A percentile compares a stretch with the other conserved stretches of the same genome.
phyloP scores from a whole-genome alignment of 2,888 invertebrate species.

The Ochropleura leucogaster region DNA sequence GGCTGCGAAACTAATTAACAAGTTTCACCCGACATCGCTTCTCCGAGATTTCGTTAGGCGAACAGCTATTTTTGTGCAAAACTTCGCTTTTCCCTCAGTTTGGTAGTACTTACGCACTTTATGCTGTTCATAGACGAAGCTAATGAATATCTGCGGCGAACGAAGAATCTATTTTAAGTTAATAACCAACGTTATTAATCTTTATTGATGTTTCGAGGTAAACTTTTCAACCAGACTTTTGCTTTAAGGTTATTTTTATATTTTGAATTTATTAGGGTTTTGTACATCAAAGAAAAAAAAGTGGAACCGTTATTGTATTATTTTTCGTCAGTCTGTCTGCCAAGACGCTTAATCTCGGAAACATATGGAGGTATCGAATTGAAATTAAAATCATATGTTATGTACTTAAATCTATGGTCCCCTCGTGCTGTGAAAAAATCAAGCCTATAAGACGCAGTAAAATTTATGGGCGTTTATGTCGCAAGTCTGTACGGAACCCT shows the following conservation, averaged over 20 bases:
- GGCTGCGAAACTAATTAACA: conserved; percentile 86
- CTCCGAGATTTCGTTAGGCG: conserved; percentile 79
- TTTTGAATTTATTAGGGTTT: not conserved
- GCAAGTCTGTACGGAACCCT: too few relatives aligned
- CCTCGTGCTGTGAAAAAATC: too few relatives aligned
- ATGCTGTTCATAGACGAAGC: conserved; percentile 42
- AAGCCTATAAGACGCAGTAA: too few relatives aligned
- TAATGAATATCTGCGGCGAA: conserved; percentile 51
- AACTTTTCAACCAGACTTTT: not conserved
- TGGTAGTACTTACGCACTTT: conserved; percentile 65
- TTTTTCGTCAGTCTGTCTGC: too few relatives aligned
- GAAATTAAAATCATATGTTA: too few relatives aligned
- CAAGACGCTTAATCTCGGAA: too few relatives aligned
- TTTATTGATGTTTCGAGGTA: not conserved
- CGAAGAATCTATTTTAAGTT: conserved; percentile 16
- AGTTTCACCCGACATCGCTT: conserved; percentile 75
- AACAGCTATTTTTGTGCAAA: conserved; percentile 79
- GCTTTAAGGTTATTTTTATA: not conserved
- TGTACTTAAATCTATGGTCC: too few relatives aligned
- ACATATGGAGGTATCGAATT: too few relatives aligned
- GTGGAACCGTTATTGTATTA: too few relatives aligned
- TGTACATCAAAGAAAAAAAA: too few relatives aligned
- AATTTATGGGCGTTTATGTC: too few relatives aligned
- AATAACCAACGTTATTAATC: conserved; percentile 1
- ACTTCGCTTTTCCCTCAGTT: conserved; percentile 48